phyloP scores from a whole-genome alignment of 2,888 invertebrate genomes.

The Acrobeloides nanus region DNA sequence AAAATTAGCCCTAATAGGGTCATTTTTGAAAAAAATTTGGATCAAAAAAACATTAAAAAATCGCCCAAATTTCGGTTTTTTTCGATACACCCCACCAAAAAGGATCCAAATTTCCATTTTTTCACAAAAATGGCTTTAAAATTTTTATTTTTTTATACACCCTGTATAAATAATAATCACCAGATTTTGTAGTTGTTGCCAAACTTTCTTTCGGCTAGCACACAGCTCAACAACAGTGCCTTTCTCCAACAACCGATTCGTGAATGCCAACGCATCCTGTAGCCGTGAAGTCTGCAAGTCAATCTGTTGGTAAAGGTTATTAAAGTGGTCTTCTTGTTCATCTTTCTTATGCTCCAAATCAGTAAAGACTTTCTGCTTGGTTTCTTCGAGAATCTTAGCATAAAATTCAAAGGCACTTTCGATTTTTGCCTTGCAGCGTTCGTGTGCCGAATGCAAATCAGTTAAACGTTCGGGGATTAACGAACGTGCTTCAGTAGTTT shows the following conservation, averaged over 20 bases:
- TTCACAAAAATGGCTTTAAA: too few relatives aligned
- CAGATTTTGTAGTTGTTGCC: conserved; percentile 38
- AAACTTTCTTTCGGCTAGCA: conserved; percentile 37
- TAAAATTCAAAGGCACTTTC: conserved; percentile 19
- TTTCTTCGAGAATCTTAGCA: conserved; percentile 19
- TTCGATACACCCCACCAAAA: too few relatives aligned
- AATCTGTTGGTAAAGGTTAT: conserved; percentile 38
- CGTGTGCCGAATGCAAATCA: conserved; percentile 29
- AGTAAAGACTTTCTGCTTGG: conserved; percentile 15
- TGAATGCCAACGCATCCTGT: conserved; percentile 39
- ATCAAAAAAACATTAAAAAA: too few relatives aligned
- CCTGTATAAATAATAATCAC: too few relatives aligned
- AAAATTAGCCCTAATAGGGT: too few relatives aligned
- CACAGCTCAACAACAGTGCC: conserved; percentile 38
- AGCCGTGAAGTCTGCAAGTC: conserved; percentile 32
- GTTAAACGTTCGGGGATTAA: conserved; percentile 31
- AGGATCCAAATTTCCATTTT: too few relatives aligned
- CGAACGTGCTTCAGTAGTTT: conserved; percentile 17
- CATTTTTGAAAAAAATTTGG: too few relatives aligned
- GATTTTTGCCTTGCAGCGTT: conserved; percentile 22
- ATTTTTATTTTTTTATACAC: too few relatives aligned
- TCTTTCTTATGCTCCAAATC: conserved; percentile 36
- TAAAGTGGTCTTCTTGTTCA: conserved; percentile 34
- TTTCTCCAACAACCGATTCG: conserved; percentile 33
- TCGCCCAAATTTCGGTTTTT: too few relatives aligned